phyloP scores from a whole-genome alignment of 2,113 vertebrate genomes.

The Donacobius atricapilla region DNA sequence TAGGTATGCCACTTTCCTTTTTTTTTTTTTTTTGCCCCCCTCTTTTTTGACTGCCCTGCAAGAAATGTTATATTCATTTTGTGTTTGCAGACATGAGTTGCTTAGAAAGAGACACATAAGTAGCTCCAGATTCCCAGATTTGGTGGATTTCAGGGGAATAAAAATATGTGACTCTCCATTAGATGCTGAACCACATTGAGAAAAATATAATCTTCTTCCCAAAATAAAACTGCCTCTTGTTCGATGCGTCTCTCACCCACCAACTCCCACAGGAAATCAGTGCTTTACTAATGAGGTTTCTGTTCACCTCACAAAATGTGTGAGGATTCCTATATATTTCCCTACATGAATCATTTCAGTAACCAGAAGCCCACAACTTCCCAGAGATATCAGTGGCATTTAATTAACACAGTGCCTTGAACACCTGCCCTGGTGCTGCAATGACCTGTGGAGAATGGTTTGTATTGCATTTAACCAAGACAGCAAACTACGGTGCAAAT shows the following conservation, averaged over 20 bases:
- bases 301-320: not conserved
- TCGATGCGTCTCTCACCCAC: not conserved
- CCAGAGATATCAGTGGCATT: not conserved
- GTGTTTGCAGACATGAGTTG: not conserved
- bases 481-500: not conserved
- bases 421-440: not conserved
- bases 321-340: not conserved
- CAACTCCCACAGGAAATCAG: not conserved
- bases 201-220: not conserved
- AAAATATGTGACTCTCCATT: not conserved
- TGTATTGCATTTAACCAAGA: not conserved
- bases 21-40: rapidly evolving
- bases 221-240: not conserved
- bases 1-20: not conserved
- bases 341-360: not conserved
- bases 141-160: not conserved
- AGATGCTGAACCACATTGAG: not conserved
- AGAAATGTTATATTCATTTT: not conserved
- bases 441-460: not conserved
- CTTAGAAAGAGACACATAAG: not conserved
- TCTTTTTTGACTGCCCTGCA: not conserved
- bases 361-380: not conserved
- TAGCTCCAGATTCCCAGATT: not conserved
- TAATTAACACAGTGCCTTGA: not conserved
- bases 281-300: not conserved